These are phyloP conservation scores for Lasius platythorax DNA, from an alignment of 2,888 invertebrate species.

Conservation along the genomic window DNA sequence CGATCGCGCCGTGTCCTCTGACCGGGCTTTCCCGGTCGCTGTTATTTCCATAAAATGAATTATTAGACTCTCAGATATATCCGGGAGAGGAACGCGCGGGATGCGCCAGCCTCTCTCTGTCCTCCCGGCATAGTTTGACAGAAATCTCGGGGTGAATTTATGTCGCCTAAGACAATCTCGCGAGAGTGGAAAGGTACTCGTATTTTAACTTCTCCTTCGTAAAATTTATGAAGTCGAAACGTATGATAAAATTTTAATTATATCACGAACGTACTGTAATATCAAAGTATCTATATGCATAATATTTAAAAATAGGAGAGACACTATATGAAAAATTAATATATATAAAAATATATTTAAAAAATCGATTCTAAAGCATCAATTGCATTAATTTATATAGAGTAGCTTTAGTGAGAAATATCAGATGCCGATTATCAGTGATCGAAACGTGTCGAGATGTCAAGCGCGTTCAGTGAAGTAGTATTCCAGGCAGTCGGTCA, in stretches of 20 bases:
- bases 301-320: background rate
- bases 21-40: conserved; percentile 42
- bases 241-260: conserved; percentile 47
- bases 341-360: background rate
- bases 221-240: conserved; percentile 51
- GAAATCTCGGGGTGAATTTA: conserved; percentile 54
- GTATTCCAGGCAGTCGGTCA: conserved; percentile 26
- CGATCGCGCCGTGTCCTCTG: conserved; percentile 83
- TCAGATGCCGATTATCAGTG: background rate
- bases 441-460: background rate
- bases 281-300: background rate
- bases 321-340: background rate
- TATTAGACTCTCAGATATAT: conserved; percentile 76
- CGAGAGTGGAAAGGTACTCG: conserved; percentile 24
- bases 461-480: conserved; percentile 3
- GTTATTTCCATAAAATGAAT: conserved; percentile 83
- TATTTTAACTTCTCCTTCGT: conserved; percentile 50
- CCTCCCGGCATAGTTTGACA: conserved; percentile 49
- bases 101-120: conserved; percentile 47
- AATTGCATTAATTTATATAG: background rate
- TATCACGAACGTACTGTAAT: background rate
- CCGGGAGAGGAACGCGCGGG: conserved; percentile 60
- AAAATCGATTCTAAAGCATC: background rate
- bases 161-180: conserved; percentile 52
- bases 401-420: background rate